These are phyloP conservation scores for Diadophis punctatus DNA, from an alignment of 2,113 vertebrate genomes.

Conservation along the genomic window DNA sequence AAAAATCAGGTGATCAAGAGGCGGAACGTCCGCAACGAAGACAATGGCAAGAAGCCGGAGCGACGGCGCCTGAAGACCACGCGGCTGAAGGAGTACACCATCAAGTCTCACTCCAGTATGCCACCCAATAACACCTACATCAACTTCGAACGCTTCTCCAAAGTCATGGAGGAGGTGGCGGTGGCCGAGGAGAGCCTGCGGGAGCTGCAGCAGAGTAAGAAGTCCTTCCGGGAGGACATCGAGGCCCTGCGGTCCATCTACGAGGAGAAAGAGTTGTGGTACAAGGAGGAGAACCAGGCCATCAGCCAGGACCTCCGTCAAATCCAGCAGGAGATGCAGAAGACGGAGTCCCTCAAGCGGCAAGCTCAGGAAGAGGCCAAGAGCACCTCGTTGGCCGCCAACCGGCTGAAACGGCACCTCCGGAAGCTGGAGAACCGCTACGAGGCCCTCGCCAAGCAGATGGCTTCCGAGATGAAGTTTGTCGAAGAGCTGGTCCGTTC, in stretches of 20 bases:
- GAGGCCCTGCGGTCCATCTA: slow-evolving; percentile 89
- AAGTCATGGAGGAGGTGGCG: slow-evolving; percentile 89
- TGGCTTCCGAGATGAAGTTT: slow-evolving; percentile 89
- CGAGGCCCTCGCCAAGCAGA: slow-evolving; percentile 84
- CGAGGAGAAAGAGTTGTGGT: slow-evolving; percentile 94
- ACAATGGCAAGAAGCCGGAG: slow-evolving; percentile 82
- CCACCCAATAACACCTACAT: slow-evolving; percentile 96
- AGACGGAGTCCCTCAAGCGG: slow-evolving; percentile 78
- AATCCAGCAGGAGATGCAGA: slow-evolving; percentile 87
- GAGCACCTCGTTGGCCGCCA: slow-evolving; percentile 76
- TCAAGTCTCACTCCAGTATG: slow-evolving; percentile 99
- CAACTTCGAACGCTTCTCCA: slow-evolving; percentile 97
- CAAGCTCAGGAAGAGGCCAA: slow-evolving; percentile 87
- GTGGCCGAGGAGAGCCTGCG: slow-evolving; percentile 85
- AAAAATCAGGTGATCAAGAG: slow-evolving; percentile 87
- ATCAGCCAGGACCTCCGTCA: slow-evolving; percentile 82
- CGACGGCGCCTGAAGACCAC: slow-evolving; percentile 92
- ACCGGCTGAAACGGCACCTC: slow-evolving; percentile 84
- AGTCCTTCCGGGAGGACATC: slow-evolving; percentile 86
- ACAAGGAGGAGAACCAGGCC: slow-evolving; percentile 90
- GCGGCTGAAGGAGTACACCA: slow-evolving; percentile 96
- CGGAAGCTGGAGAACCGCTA: slow-evolving; percentile 91
- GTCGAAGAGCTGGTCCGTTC: slow-evolving; percentile 91
- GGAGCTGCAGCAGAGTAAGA: slow-evolving; percentile 84
- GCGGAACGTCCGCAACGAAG: slow-evolving; percentile 87